A percentile compares a stretch with the other conserved stretches of the same genome.
phyloP scores from a whole-genome alignment of 2,888 invertebrate genomes.

The Andrena bucephala region DNA sequence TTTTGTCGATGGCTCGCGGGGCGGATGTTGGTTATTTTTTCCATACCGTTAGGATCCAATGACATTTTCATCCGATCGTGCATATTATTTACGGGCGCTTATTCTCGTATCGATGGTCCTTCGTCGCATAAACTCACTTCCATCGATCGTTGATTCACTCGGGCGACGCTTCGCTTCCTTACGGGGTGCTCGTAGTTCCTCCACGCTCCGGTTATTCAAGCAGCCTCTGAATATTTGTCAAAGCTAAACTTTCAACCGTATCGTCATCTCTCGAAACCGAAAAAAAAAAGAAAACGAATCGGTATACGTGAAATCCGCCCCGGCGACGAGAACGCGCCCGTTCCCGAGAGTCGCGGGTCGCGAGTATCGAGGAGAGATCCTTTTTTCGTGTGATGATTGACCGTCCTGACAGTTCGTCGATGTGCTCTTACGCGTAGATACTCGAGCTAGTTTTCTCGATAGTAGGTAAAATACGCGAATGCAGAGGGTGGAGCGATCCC shows the following conservation, averaged over 20 bases:
- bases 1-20: conserved; percentile 55
- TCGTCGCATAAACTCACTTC: no score
- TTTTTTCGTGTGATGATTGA: conserved; percentile 72
- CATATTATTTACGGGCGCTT: neutral
- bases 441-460: conserved; percentile 65
- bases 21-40: conserved; percentile 41
- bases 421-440: conserved; percentile 73
- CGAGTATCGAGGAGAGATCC: conserved; percentile 57
- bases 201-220: no score
- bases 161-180: neutral
- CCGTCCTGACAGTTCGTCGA: conserved; percentile 74
- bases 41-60: neutral
- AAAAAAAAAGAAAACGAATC: neutral
- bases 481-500: conserved; percentile 31
- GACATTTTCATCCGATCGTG: neutral
- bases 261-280: neutral
- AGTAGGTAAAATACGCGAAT: conserved; percentile 56
- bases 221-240: no score
- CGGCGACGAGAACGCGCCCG: conserved; percentile 53
- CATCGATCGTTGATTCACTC: neutral
- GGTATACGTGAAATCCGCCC: conserved; percentile 40
- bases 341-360: conserved; percentile 69
- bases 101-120: neutral
- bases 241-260: neutral
- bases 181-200: neutral